Percentiles rank a stretch among this genome's conserved stretches.
Evolutionary conservation across 2,797 vertebrate genomes (phyloP).

Genomic region (Setipinna tenuifilis): DNA sequence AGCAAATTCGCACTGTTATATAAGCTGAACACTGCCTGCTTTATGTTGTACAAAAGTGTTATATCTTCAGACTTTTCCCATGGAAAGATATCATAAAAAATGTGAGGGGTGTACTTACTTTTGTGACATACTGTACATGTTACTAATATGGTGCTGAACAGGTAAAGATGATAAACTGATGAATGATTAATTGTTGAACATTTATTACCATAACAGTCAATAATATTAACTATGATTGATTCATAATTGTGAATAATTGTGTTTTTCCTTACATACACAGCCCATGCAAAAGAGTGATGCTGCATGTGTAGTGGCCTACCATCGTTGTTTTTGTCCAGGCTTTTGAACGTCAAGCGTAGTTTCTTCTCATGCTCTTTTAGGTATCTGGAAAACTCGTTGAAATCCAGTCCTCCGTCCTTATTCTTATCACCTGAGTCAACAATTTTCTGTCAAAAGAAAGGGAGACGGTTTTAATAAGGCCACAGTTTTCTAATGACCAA

Average conservation of each 20-base stretch:
- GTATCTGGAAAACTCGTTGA: conserved; percentile 90
- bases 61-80: no score
- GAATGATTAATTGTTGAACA: not conserved
- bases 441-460: conserved; percentile 83
- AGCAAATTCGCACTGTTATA: no score
- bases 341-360: conserved; percentile 91
- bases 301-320: conserved; percentile 67
- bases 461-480: not conserved
- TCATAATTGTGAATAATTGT: no score
- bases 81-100: no score
- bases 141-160: conserved; percentile 24
- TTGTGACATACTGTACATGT: no score
- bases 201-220: not conserved
- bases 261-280: not conserved
- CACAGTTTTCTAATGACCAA: not conserved
- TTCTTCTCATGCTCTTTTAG: conserved; percentile 95
- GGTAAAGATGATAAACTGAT: not conserved
- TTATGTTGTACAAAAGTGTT: no score
- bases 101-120: no score
- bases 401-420: conserved; percentile 88
- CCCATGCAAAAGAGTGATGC: not conserved
- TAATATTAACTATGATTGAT: no score
- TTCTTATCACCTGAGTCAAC: conserved; percentile 86
- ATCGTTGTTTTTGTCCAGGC: conserved; percentile 92
- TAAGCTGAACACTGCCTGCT: no score